Percentiles rank a stretch among this genome's conserved stretches.
Conservation (phyloP, 2,113 vertebrate species). For the Orycteropus afer region DNA sequence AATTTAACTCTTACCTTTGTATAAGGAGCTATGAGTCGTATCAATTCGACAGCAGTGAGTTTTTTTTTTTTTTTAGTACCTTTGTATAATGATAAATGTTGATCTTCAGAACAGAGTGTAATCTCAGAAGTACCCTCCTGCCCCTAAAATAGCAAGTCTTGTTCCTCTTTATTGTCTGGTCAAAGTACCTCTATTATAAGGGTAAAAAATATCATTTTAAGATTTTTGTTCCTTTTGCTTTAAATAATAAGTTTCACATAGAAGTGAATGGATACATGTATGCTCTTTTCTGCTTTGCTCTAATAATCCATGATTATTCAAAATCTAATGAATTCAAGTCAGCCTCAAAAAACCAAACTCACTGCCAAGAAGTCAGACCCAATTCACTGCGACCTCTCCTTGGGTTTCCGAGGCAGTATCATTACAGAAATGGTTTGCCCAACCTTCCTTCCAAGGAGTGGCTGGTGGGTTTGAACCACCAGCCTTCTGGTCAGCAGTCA, state of each 20-base stretch:
- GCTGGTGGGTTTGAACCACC: too few relatives aligned
- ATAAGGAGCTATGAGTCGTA: too few relatives aligned
- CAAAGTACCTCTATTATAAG: not conserved
- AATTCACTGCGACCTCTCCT: too few relatives aligned
- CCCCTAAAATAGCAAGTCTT: not conserved
- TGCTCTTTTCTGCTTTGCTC: conserved; percentile 5
- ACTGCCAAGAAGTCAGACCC: too few relatives aligned
- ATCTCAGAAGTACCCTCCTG: not conserved
- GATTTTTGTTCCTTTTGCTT: not conserved
- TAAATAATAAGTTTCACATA: not conserved
- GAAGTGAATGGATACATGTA: not conserved
- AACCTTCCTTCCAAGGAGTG: too few relatives aligned
- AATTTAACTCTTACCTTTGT: conserved; percentile 4
- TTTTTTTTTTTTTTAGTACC: too few relatives aligned
- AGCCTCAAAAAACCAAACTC: too few relatives aligned
- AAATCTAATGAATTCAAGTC: conserved; percentile 45
- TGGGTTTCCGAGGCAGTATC: too few relatives aligned
- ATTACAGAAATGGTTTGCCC: too few relatives aligned
- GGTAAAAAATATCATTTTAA: not conserved
- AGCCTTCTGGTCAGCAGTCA: too few relatives aligned
- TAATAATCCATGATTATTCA: not conserved
- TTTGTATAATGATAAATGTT: not conserved
- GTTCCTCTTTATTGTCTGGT: not conserved
- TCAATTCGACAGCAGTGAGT: too few relatives aligned
- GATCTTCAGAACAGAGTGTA: not conserved